These are phyloP conservation scores for Dendroctonus valens DNA, from an alignment of 1,140 invertebrate species.

Conservation along the genomic window DNA sequence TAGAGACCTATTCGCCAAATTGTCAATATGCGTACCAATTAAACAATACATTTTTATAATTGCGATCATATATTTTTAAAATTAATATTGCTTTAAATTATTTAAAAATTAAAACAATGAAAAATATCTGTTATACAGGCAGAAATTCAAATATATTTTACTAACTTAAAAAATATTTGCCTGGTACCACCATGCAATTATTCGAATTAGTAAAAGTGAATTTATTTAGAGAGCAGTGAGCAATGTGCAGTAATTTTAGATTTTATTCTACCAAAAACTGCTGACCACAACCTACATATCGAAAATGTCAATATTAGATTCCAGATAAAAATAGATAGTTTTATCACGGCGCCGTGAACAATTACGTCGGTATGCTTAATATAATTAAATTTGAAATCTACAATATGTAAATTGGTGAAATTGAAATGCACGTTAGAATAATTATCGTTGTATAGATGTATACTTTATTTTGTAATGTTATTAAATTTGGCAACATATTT, in stretches of 20 bases:
- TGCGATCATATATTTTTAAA: no score
- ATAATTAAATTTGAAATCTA: not conserved
- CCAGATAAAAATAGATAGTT: slow-evolving; percentile 18
- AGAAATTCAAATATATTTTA: not conserved
- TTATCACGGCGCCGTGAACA: not conserved
- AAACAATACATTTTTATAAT: no score
- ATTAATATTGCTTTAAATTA: not conserved
- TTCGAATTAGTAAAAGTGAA: not conserved
- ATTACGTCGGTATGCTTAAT: not conserved
- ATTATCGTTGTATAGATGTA: not conserved
- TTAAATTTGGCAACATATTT: not conserved
- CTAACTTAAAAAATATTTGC: not conserved
- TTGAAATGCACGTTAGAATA: not conserved
- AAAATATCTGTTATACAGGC: not conserved
- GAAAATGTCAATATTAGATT: slow-evolving; percentile 30
- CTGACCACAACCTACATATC: slow-evolving; percentile 34
- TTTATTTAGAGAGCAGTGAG: slow-evolving; percentile 29
- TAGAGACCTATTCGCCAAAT: no score
- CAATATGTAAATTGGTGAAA: not conserved
- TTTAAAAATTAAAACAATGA: not conserved
- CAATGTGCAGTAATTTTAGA: slow-evolving; percentile 26
- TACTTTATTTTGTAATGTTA: not conserved
- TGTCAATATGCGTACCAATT: no score
- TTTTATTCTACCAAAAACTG: slow-evolving; percentile 21
- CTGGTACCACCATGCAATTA: not conserved